Evolutionary conservation across 1,140 invertebrate genomes (phyloP).

Genomic region (Aphis gossypii): DNA sequence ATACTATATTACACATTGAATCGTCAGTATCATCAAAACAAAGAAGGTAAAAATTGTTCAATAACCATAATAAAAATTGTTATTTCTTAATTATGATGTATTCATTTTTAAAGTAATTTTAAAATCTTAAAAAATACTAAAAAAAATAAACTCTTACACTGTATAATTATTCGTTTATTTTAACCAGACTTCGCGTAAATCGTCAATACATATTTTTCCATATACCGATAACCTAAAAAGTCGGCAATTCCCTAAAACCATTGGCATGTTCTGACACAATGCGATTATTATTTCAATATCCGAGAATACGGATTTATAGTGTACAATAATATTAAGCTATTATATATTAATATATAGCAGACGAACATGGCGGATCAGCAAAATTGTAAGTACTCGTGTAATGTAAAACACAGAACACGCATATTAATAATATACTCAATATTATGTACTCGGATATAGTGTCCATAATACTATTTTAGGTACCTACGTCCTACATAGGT

Average conservation of each 20-base stretch:
- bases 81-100: no score
- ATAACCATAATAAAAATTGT: not conserved
- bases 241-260: not conserved
- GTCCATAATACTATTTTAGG: not conserved
- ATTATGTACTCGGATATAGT: not conserved
- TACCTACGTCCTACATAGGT: not conserved
- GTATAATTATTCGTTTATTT: not conserved
- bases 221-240: no score
- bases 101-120: no score
- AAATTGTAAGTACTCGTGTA: not conserved
- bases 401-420: not conserved
- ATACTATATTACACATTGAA: no score
- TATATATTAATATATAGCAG: not conserved
- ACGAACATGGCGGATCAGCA: not conserved
- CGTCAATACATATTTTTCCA: no score
- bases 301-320: not conserved
- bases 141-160: not conserved
- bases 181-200: not conserved
- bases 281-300: not conserved
- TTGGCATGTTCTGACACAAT: not conserved
- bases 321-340: not conserved
- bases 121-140: not conserved
- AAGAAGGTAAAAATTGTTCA: no score
- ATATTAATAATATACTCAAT: not conserved
- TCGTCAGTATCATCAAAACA: no score